A percentile compares a stretch with the other conserved stretches of the same genome.
Conservation (phyloP, 2,797 vertebrate species). For the Microchirus variegatus region DNA sequence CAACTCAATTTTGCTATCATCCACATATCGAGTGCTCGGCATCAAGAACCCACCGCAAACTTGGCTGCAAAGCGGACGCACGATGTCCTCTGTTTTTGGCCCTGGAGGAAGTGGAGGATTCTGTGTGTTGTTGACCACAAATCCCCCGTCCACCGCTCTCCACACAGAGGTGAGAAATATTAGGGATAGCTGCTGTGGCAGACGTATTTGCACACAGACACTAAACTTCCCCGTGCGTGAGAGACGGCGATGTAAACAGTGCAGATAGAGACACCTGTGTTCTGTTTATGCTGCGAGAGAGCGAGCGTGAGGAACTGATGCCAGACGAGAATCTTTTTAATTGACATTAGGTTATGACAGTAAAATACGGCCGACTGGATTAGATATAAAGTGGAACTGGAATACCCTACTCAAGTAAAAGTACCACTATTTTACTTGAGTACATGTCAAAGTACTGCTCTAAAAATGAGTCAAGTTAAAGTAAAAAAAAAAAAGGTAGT, state of each 20-base stretch:
- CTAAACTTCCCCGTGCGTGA: constrained; percentile 46
- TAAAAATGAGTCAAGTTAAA: too few species aligned
- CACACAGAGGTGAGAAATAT: constrained; percentile 75
- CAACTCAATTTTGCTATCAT: background rate
- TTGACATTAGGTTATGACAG: constrained; percentile 16
- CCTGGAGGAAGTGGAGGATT: constrained; percentile 43
- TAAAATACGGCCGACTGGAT: constrained; percentile 11
- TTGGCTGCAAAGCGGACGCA: constrained; percentile 23
- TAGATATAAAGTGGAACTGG: background rate
- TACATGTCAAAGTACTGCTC: too few species aligned
- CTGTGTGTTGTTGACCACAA: constrained; percentile 39
- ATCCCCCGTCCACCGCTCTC: constrained; percentile 34
- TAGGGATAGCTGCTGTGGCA: constrained; percentile 69
- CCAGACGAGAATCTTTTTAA: constrained; percentile 25
- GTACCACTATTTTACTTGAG: too few species aligned
- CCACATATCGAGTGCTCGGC: background rate
- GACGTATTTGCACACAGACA: constrained; percentile 44
- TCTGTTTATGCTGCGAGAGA: constrained; percentile 14
- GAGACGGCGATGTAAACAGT: constrained; percentile 49
- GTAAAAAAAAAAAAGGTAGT: too few species aligned
- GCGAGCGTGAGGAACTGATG: constrained; percentile 2
- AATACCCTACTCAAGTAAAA: too few species aligned
- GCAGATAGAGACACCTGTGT: constrained; percentile 54
- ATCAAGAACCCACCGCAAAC: background rate
- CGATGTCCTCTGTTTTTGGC: constrained; percentile 28